phyloP scores from a whole-genome alignment of 2,113 vertebrate species.

The Marcusenius ussheri region DNA sequence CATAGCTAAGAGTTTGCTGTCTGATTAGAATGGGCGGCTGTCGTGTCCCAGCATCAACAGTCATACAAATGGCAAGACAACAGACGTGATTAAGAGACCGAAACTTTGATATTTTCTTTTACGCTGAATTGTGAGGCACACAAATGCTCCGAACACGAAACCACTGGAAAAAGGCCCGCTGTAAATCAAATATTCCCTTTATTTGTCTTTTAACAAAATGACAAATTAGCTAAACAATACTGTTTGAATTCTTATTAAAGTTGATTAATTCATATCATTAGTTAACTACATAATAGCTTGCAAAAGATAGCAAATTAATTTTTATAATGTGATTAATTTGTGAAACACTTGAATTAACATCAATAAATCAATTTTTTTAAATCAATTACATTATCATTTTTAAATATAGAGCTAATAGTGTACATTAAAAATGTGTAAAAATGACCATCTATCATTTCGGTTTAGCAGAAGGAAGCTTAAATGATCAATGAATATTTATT shows the following conservation, averaged over 20 bases:
- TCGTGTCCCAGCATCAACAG: background rate
- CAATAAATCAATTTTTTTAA: constrained; percentile 71
- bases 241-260: constrained; percentile 77
- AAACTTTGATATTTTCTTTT: background rate
- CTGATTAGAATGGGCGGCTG: background rate
- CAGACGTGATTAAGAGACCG: background rate
- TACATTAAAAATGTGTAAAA: constrained; percentile 49
- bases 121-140: background rate
- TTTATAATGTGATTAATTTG: constrained; percentile 61
- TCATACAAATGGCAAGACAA: background rate
- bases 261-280: constrained; percentile 77
- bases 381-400: constrained; percentile 70
- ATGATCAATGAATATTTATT: constrained; percentile 56
- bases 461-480: constrained; percentile 47
- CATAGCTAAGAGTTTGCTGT: background rate
- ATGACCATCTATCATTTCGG: constrained; percentile 56
- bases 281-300: constrained; percentile 63
- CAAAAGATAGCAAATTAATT: constrained; percentile 65
- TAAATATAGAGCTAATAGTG: constrained; percentile 61
- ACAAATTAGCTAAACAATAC: constrained; percentile 66
- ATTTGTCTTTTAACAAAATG: constrained; percentile 61
- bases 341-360: constrained; percentile 70
- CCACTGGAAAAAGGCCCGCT: constrained; percentile 25
- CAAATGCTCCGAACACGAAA: background rate
- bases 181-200: constrained; percentile 66